Base-by-base conservation (phyloP, 2,113 vertebrate genomes). In the Hippocampus abdominalis region DNA sequence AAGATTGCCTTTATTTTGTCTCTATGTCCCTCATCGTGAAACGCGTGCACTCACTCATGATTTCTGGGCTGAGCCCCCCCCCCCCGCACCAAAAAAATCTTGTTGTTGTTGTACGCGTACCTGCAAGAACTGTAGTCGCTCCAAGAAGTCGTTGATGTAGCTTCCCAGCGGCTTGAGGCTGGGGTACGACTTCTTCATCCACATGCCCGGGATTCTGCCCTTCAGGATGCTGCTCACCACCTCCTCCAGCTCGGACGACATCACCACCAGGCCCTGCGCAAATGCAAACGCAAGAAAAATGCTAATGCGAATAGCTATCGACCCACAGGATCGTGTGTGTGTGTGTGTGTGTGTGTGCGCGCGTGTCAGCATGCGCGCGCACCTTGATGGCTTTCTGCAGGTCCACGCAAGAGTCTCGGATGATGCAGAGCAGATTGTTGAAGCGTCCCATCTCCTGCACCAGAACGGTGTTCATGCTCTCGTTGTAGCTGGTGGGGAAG, bases 401-500 rank as follows among this genome's bases (percentile, higher is more conserved):
- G 84, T 94, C 94, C 42, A 90, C 8, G 16, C 94, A 95, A 0
- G 95, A 97, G 1, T 91, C 88, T 29, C 93, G 85, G 59, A 95
- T 89, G 53, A 90, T 93, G 51, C 81, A 51, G 68, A 96, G 75
- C 70, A 97, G 70, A 74, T 91, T 94, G 83, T 97, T 97, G 83
- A 96, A 97, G 66, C 94, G 91, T 0, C 94, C 94, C 95, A 97
- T 96, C 86, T 97, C 95, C 67, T 96, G 95, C 66, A 94, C 93
- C 56, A 96, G 91, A 12, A 95, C 95, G 0, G 94, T 96, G 83
- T 97, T 97, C 95, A 96, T 95, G 88, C 95, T 98, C 86, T 96
- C 93, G 12, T 86, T 90, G 70, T 97, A 96, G 39, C 90, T 91
- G 23, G 94, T 97, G 8, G 95, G 94, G 12, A 92, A 97, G 70